Evolutionary conservation across 2,797 vertebrate species (phyloP).

Genomic region (Australoheros facetus): DNA sequence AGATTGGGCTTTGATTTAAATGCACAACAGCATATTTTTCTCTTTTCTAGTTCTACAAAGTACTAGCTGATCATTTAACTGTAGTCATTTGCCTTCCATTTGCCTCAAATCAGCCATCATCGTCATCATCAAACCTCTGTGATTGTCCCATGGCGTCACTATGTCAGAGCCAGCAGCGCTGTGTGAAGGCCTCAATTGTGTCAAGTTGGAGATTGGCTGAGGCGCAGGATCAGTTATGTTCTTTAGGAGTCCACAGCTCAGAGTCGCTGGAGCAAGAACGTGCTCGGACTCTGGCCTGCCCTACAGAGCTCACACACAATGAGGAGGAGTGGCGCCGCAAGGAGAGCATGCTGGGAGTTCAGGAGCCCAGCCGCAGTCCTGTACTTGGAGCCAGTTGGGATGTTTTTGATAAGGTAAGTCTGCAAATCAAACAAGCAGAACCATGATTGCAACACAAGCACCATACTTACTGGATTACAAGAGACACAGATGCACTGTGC

Average conservation of each 20-base stretch:
- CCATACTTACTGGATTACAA: background rate
- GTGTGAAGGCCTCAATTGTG: constrained; percentile 90
- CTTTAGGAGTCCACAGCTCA: constrained; percentile 92
- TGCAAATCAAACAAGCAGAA: background rate
- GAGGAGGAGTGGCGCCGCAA: constrained; percentile 96
- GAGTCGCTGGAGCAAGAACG: constrained; percentile 93
- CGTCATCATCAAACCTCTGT: constrained; percentile 44
- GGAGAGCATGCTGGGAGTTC: constrained; percentile 88
- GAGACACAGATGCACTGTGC: background rate
- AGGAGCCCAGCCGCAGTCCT: constrained; percentile 83
- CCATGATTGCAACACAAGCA: background rate
- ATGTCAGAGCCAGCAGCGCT: constrained; percentile 90
- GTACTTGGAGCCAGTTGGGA: constrained; percentile 88
- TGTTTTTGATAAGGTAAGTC: constrained; percentile 92
- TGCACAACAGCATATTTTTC: background rate
- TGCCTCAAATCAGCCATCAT: constrained; percentile 66
- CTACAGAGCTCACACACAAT: constrained; percentile 85
- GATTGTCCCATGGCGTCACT: constrained; percentile 84
- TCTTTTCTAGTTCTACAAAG: background rate
- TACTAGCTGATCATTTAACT: background rate
- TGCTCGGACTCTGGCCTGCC: constrained; percentile 85
- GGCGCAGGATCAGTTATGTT: constrained; percentile 92
- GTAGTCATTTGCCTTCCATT: background rate
- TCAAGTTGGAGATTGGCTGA: constrained; percentile 94
- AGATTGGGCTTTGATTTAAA: background rate